These are phyloP conservation scores for Nesidiocoris tenuis DNA, from an alignment of 2,888 invertebrate species.

Conservation along the genomic window DNA sequence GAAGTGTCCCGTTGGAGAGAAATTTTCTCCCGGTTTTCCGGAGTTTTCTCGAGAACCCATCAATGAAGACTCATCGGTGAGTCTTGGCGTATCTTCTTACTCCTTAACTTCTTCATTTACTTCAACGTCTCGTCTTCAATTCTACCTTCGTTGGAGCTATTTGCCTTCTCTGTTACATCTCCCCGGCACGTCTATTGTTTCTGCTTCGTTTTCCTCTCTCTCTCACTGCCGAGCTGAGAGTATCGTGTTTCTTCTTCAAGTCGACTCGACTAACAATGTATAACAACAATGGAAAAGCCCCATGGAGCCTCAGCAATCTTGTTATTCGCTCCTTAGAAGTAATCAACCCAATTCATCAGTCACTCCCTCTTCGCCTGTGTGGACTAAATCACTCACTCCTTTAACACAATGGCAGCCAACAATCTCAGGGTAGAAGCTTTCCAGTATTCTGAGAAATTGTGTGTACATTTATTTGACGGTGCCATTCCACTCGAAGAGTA, in stretches of 20 bases:
- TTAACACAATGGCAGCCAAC: background rate
- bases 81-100: no score
- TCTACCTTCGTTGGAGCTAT: background rate
- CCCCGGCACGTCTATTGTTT: background rate
- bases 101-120: conserved; percentile 24
- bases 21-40: no score
- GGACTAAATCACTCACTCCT: background rate
- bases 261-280: conserved; percentile 40
- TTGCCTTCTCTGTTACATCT: background rate
- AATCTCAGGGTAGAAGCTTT: conserved; percentile 7
- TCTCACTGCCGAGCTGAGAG: conserved; percentile 3
- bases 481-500: no score
- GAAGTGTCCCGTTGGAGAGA: no score
- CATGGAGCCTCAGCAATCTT: conserved; percentile 22
- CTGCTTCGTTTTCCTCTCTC: background rate
- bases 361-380: conserved; percentile 8
- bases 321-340: conserved; percentile 40
- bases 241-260: conserved; percentile 41
- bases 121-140: conserved; percentile 1
- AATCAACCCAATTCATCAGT: conserved; percentile 42
- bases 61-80: no score
- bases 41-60: no score
- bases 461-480: no score
- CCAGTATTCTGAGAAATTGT: no score
- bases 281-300: conserved; percentile 32